These are phyloP conservation scores for Tholera decimalis DNA, from an alignment of 2,888 invertebrate genomes.

Conservation along the genomic window DNA sequence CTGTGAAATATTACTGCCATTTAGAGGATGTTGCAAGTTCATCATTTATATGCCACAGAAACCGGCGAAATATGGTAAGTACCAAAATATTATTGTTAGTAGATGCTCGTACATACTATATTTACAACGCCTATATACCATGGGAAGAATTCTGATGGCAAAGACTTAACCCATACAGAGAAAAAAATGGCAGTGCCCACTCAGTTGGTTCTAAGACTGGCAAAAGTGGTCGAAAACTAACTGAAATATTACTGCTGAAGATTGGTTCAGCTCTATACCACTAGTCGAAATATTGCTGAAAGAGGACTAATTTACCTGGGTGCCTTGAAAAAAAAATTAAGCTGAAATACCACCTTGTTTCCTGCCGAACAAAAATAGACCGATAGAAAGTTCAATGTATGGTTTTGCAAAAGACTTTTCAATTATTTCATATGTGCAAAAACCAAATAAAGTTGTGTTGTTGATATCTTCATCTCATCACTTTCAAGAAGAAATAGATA, in stretches of 20 bases:
- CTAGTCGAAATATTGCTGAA: too few species aligned
- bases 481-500: too few species aligned
- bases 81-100: constrained; percentile 48
- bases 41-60: constrained; percentile 63
- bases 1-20: constrained; percentile 61
- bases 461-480: too few species aligned
- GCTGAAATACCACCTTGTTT: too few species aligned
- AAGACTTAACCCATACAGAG: constrained; percentile 48
- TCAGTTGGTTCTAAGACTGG: constrained; percentile 50
- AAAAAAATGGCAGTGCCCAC: constrained; percentile 37
- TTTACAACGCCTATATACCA: constrained; percentile 46
- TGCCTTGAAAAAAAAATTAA: too few species aligned
- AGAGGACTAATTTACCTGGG: too few species aligned
- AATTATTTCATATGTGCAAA: too few species aligned
- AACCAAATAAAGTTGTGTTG: too few species aligned
- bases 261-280: constrained; percentile 64
- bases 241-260: constrained; percentile 54
- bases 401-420: too few species aligned
- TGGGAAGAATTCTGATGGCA: constrained; percentile 57
- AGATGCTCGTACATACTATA: constrained; percentile 49
- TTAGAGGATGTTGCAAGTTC: too few species aligned
- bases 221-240: constrained; percentile 47
- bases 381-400: too few species aligned
- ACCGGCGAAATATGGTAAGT: constrained; percentile 63
- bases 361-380: too few species aligned